A percentile compares a stretch with the other conserved stretches of the same genome.
Evolutionary conservation across 1,140 invertebrate species (phyloP).

Genomic region (Asobara japonica): DNA sequence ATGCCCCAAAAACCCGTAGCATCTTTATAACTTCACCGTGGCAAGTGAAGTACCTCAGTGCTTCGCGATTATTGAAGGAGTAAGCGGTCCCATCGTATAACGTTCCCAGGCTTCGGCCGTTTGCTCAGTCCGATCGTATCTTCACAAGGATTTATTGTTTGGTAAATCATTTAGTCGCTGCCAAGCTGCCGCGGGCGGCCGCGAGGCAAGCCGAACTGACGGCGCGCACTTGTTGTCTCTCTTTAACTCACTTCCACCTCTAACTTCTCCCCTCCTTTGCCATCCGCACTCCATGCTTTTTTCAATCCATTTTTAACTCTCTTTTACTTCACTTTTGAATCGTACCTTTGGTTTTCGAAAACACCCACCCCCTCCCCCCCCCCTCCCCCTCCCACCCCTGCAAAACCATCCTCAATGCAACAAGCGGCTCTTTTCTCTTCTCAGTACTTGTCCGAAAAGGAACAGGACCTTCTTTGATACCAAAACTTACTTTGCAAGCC

Average conservation of each 20-base stretch:
- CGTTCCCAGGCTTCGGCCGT: slow-evolving; percentile 52
- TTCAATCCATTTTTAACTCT: neutral
- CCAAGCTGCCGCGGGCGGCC: slow-evolving; percentile 60
- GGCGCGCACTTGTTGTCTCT: slow-evolving; percentile 39
- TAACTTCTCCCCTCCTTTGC: slow-evolving; percentile 24
- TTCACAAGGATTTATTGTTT: slow-evolving; percentile 66
- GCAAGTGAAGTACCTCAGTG: neutral
- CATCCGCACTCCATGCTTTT: slow-evolving; percentile 5
- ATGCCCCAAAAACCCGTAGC: neutral
- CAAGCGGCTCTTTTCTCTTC: slow-evolving; percentile 3
- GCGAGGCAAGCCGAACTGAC: slow-evolving; percentile 51
- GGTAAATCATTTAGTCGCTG: slow-evolving; percentile 67
- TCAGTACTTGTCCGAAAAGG: slow-evolving; percentile 1
- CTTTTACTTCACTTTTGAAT: neutral
- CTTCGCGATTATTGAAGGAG: slow-evolving; percentile 16
- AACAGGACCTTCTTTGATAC: slow-evolving; percentile 9
- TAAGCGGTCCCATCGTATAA: slow-evolving; percentile 28
- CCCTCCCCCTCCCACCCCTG: no score
- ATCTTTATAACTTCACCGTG: neutral
- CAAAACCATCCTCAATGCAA: slow-evolving; percentile 5
- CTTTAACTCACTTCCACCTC: slow-evolving; percentile 19
- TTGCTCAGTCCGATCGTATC: slow-evolving; percentile 63
- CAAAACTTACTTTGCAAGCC: slow-evolving; percentile 8
- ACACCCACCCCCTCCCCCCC: slow-evolving; percentile 6
- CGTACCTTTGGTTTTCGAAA: neutral